These are phyloP conservation scores for Plecturocebus donacophilus DNA, from an alignment of 2,113 vertebrate genomes.

Conservation along the genomic window DNA sequence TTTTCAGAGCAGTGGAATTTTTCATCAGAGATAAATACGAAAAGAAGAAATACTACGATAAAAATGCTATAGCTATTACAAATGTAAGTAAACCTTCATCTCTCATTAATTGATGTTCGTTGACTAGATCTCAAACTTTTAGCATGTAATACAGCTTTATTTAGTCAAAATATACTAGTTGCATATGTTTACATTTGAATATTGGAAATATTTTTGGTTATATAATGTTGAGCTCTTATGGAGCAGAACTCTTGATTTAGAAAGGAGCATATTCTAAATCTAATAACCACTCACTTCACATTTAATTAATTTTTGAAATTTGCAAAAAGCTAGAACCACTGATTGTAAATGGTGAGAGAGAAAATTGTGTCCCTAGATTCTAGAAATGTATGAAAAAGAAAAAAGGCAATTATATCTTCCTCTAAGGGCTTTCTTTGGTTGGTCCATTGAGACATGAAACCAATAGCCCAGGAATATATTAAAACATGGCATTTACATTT, in stretches of 20 bases:
- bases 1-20: conserved; percentile 97
- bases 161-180: conserved; percentile 32
- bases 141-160: not conserved
- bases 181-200: not conserved
- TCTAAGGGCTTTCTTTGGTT: not conserved
- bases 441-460: not conserved
- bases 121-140: not conserved
- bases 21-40: conserved; percentile 99
- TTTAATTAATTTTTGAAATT: conserved; percentile 53
- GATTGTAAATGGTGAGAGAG: not conserved
- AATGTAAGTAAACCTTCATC: conserved; percentile 89
- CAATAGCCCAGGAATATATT: not conserved
- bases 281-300: conserved; percentile 1
- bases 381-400: not conserved
- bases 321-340: not conserved
- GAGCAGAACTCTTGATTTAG: conserved; percentile 26
- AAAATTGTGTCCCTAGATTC: conserved; percentile 10
- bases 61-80: conserved; percentile 88
- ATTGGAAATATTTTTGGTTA: not conserved
- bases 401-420: not conserved
- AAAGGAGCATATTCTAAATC: conserved; percentile 17
- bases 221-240: not conserved
- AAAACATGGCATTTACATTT: not conserved
- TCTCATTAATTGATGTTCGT: conserved; percentile 18
- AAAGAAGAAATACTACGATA: conserved; percentile 97